Evolutionary conservation across 2,888 invertebrate genomes (phyloP).

Genomic region (Hyles lineata): DNA sequence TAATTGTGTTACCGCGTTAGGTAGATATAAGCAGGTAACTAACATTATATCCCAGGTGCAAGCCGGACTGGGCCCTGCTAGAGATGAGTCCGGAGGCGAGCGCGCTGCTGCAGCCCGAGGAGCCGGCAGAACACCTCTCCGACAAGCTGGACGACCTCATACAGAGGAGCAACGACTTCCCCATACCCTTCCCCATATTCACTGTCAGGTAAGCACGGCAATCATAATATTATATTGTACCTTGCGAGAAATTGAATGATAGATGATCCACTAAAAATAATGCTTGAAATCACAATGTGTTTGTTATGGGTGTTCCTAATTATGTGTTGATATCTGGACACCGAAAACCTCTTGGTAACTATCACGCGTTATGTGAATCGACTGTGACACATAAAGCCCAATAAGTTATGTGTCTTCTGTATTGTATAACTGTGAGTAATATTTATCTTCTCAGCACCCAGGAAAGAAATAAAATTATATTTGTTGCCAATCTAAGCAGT

Average conservation of each 20-base stretch:
- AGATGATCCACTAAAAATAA: not conserved
- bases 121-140: slow-evolving; percentile 49
- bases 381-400: too few relatives aligned
- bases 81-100: slow-evolving; percentile 77
- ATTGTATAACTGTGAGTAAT: too few relatives aligned
- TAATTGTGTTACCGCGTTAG: not conserved
- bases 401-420: too few relatives aligned
- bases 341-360: too few relatives aligned
- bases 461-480: too few relatives aligned
- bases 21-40: not conserved
- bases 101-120: slow-evolving; percentile 61
- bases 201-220: slow-evolving; percentile 57
- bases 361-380: too few relatives aligned
- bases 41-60: slow-evolving; percentile 63
- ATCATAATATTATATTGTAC: slow-evolving; percentile 25
- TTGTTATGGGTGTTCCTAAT: too few relatives aligned
- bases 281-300: not conserved
- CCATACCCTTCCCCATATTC: slow-evolving; percentile 67
- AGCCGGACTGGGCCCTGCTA: slow-evolving; percentile 78
- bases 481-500: too few relatives aligned
- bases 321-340: too few relatives aligned
- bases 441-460: too few relatives aligned
- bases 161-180: slow-evolving; percentile 64
- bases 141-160: slow-evolving; percentile 63
- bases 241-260: not conserved